Conservation (phyloP, 2,888 invertebrate genomes). For the Bhutanitis thaidina region DNA sequence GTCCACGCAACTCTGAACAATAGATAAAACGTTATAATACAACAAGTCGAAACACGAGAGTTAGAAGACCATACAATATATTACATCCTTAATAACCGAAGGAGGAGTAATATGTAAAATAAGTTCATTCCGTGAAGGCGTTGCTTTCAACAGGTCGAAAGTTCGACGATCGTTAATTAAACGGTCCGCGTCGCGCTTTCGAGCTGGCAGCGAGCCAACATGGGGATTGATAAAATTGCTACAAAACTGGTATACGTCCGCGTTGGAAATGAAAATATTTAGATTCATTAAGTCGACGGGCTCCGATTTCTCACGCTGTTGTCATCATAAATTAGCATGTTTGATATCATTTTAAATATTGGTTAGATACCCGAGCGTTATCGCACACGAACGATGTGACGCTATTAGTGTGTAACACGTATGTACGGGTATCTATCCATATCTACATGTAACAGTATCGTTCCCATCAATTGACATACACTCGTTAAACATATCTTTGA, state of each 20-base stretch:
- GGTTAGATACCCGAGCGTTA: not conserved
- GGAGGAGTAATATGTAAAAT: constrained; percentile 49
- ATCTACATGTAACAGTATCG: constrained; percentile 32
- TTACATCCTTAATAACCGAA: constrained; percentile 27
- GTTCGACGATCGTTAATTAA: constrained; percentile 77
- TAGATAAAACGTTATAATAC: constrained; percentile 3
- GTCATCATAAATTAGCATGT: constrained; percentile 1
- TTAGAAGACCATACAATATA: constrained; percentile 33
- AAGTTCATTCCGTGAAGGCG: constrained; percentile 60
- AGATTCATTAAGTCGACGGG: constrained; percentile 45
- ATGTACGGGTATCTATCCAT: constrained; percentile 33
- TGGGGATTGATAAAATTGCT: constrained; percentile 68
- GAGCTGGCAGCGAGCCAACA: constrained; percentile 64
- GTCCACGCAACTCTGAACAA: not conserved
- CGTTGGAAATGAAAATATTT: constrained; percentile 46
- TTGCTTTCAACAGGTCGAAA: constrained; percentile 76
- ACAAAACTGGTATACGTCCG: constrained; percentile 48
- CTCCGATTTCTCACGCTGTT: constrained; percentile 21
- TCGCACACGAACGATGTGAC: constrained; percentile 8
- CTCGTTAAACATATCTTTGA: constrained; percentile 21
- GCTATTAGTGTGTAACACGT: constrained; percentile 29
- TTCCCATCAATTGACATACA: constrained; percentile 48
- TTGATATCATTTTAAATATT: constrained; percentile 33
- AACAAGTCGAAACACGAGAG: not conserved
- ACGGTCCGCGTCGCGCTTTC: constrained; percentile 68